Conservation (phyloP, 2,797 vertebrate genomes). For the Sebastes paucispinis region DNA sequence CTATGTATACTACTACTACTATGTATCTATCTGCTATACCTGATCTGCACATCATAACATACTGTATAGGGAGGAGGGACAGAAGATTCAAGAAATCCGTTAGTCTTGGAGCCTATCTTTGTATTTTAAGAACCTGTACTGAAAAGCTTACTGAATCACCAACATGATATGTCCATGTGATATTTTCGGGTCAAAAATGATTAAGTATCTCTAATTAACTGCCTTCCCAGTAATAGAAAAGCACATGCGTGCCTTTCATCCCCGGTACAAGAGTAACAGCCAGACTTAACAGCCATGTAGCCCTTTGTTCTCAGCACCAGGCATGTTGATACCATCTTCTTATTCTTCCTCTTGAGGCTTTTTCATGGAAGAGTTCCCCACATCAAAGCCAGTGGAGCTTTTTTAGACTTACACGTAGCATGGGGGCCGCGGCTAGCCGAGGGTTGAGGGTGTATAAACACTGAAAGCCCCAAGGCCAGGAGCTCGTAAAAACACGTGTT, state of each 20-base stretch:
- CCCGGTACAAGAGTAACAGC: background rate
- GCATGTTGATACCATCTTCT: constrained; percentile 54
- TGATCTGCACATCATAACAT: background rate
- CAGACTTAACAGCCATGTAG: constrained; percentile 30
- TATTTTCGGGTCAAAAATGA: constrained; percentile 12
- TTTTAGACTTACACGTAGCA: constrained; percentile 40
- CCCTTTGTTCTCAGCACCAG: constrained; percentile 60
- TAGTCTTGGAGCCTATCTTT: too few species aligned
- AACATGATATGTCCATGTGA: background rate
- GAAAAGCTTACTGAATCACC: background rate
- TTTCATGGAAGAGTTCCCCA: constrained; percentile 52
- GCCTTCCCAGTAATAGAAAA: background rate
- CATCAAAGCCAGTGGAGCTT: constrained; percentile 69
- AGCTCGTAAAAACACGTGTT: constrained; percentile 60
- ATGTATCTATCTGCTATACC: too few species aligned
- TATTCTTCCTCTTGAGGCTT: constrained; percentile 49
- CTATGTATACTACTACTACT: too few species aligned
- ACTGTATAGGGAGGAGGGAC: background rate
- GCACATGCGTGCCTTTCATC: constrained; percentile 29
- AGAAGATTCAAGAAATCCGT: background rate
- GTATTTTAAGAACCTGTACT: background rate
- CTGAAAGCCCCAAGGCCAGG: constrained; percentile 42
- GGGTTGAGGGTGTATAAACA: constrained; percentile 59
- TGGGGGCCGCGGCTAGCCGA: constrained; percentile 25
- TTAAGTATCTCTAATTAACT: background rate